These are phyloP conservation scores for Mythimna loreyi DNA, from an alignment of 2,888 invertebrate genomes.

Conservation along the genomic window DNA sequence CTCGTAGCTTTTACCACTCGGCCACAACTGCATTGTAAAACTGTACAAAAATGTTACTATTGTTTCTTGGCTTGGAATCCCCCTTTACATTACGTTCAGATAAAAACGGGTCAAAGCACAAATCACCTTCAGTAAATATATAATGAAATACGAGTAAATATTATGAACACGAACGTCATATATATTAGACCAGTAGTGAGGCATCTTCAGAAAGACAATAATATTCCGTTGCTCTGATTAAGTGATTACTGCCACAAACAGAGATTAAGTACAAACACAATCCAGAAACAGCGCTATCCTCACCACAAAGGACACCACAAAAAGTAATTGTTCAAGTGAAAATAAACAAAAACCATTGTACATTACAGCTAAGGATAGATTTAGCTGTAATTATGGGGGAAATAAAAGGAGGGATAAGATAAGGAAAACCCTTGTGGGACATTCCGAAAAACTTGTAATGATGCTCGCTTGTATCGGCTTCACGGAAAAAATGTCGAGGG, in stretches of 20 bases:
- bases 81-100: too few relatives aligned
- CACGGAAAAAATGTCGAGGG: slow-evolving; percentile 44
- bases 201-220: not conserved
- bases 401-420: slow-evolving; percentile 57
- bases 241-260: slow-evolving; percentile 20
- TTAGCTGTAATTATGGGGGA: slow-evolving; percentile 60
- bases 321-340: slow-evolving; percentile 62
- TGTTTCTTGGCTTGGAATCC: too few relatives aligned
- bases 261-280: slow-evolving; percentile 20
- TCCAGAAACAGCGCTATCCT: slow-evolving; percentile 7
- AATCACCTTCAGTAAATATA: too few relatives aligned
- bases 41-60: too few relatives aligned
- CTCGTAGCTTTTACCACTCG: too few relatives aligned
- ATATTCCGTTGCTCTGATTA: slow-evolving; percentile 21
- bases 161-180: not conserved
- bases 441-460: slow-evolving; percentile 64
- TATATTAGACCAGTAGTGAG: too few relatives aligned
- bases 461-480: slow-evolving; percentile 54
- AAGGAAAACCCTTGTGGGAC: slow-evolving; percentile 63
- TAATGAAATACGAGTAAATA: too few relatives aligned
- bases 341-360: slow-evolving; percentile 64
- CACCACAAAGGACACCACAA: slow-evolving; percentile 43
- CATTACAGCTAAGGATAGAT: slow-evolving; percentile 60
- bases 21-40: too few relatives aligned
- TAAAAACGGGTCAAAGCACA: too few relatives aligned